phyloP scores from a whole-genome alignment of 2,888 invertebrate species.

The Gari tellinella region DNA sequence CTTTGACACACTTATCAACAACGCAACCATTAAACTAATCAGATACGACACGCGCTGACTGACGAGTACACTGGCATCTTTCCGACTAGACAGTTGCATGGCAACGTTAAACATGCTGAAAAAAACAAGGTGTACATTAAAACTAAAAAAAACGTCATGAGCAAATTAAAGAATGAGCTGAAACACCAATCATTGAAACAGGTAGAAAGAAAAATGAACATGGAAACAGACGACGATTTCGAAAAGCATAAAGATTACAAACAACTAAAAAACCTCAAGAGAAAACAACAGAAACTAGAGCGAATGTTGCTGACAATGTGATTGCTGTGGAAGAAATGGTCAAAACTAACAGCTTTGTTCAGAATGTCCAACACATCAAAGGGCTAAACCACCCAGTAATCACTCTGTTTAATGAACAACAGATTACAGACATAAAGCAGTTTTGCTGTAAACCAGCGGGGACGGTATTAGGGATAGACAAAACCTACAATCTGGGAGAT shows the following conservation, averaged over 20 bases:
- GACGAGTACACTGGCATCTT: too few species aligned
- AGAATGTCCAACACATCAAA: slow-evolving; percentile 33
- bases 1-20: too few species aligned
- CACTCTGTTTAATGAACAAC: slow-evolving; percentile 33
- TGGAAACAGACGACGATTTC: neutral
- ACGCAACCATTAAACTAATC: too few species aligned
- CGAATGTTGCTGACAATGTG: slow-evolving; percentile 1
- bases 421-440: slow-evolving; percentile 38
- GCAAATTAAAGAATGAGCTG: too few species aligned
- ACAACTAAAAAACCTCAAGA: slow-evolving; percentile 2
- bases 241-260: neutral
- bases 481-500: slow-evolving; percentile 41
- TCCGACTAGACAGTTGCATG: too few species aligned
- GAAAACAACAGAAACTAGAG: neutral
- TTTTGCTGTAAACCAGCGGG: slow-evolving; percentile 29
- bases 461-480: slow-evolving; percentile 35
- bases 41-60: too few species aligned
- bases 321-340: slow-evolving; percentile 49
- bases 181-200: neutral
- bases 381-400: slow-evolving; percentile 32
- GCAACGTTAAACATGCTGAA: too few species aligned
- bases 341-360: slow-evolving; percentile 31
- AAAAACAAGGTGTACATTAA: too few species aligned
- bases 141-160: too few species aligned
- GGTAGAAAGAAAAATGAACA: neutral